phyloP scores from a whole-genome alignment of 2,797 vertebrate species.

The Falco columbarius region DNA sequence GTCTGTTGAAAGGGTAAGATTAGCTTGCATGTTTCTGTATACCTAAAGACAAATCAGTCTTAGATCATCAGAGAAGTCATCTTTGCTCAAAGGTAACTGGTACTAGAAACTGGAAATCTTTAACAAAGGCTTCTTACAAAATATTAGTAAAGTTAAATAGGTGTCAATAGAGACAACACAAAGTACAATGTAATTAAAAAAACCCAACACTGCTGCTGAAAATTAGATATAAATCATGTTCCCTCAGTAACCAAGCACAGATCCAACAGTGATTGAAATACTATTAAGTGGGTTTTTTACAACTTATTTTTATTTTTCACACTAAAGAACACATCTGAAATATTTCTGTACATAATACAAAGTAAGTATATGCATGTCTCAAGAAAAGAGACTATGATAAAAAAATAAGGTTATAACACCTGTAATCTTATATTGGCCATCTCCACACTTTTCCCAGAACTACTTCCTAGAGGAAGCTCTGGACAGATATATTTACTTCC shows the following conservation, averaged over 20 bases:
- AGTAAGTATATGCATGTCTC: not conserved
- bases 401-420: not conserved
- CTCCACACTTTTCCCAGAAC: slow-evolving; percentile 45
- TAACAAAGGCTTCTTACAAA: not conserved
- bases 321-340: not conserved
- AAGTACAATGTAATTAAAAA: not conserved
- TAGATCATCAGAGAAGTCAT: not conserved
- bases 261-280: not conserved
- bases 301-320: not conserved
- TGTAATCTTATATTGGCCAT: slow-evolving; percentile 60
- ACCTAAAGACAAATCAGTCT: not conserved
- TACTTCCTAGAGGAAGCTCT: slow-evolving; percentile 63
- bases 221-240: not conserved
- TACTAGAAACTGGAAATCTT: not conserved
- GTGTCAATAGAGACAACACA: not conserved
- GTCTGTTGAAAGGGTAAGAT: not conserved
- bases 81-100: not conserved
- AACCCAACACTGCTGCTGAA: not conserved
- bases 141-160: not conserved
- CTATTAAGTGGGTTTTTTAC: not conserved
- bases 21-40: not conserved
- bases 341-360: not conserved
- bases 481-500: slow-evolving; percentile 53
- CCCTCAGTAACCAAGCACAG: not conserved
- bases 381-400: accelerated